phyloP scores from a whole-genome alignment of 2,797 vertebrate genomes.

The Peromyscus melanophrys region DNA sequence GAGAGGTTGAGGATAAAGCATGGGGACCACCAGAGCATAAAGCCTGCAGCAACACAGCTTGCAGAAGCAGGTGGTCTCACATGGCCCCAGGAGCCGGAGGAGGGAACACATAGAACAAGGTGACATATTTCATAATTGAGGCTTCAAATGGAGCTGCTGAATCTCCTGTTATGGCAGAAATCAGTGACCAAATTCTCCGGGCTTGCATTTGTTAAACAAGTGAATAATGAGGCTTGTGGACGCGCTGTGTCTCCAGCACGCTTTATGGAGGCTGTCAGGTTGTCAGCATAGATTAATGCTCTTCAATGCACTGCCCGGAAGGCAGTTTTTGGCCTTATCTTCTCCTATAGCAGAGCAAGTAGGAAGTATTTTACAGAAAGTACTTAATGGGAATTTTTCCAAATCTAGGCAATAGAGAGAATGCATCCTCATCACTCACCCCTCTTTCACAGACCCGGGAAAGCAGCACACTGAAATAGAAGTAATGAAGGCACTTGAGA shows the following conservation, averaged over 20 bases:
- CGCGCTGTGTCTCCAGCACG: neutral
- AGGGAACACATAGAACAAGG: neutral
- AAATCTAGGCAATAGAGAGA: neutral
- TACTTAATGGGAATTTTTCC: neutral
- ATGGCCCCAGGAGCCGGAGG: neutral
- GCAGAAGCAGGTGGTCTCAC: neutral
- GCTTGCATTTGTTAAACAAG: neutral
- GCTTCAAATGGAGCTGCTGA: neutral
- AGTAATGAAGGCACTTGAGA: neutral
- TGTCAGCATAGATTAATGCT: neutral
- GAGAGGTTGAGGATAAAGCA: neutral
- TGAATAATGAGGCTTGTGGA: neutral
- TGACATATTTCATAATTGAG: neutral
- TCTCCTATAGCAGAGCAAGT: neutral
- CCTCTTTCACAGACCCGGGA: neutral
- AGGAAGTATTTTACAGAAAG: conserved; percentile 9
- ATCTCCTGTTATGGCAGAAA: neutral
- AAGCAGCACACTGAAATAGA: neutral
- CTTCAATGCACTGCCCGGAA: neutral
- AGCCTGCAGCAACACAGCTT: neutral
- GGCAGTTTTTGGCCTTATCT: neutral
- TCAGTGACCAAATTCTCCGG: neutral
- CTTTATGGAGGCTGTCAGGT: neutral
- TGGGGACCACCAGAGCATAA: neutral
- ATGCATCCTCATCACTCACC: neutral